Base-by-base conservation (phyloP, 2,888 invertebrate species). In the Xestia rhomboidea region DNA sequence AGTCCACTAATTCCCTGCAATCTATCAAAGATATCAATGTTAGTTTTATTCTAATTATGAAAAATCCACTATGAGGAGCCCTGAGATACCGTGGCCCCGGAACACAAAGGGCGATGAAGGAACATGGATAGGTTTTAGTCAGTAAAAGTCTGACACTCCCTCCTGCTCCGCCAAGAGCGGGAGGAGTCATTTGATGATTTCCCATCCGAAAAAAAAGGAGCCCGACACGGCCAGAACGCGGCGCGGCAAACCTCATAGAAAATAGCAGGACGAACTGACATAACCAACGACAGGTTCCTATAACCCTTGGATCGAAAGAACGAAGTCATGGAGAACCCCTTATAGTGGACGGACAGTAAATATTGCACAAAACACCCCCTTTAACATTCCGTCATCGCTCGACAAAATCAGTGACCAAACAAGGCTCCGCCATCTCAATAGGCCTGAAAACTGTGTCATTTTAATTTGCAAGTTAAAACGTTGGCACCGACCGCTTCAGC, bases 401-500 rank as follows among this genome's bases (percentile, higher is more conserved):
- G 1, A 11, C 0, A 21, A 68, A 64, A 51, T 18, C 34, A 2
- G 60, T 62, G 60, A 3, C 5, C 68, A 27, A 69, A 79, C 68
- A 73, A 15, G 30, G 7, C 4, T 34, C 11, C 30, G 2, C 51
- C 7, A n/a, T 62, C 60, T 60, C 70, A 66, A 68, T 69, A 67
- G 68, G 68, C 71, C 75, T 74, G 7, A 76, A 77, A 83, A 81
- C 64, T 77, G 77, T 77, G 77, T 76, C 79, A 72, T 86, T 87
- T 87, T 87, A 87, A 87, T 86, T 87, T 87, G 82, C 86, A 87
- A 87, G 86, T 82, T 77, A 86, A 81, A 86, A 57, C 64, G 77
- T 76, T 73, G 79, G 83, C 77, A 73, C 49, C 51, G 74, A 85
- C 34, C 73, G 69, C 66, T 62, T 68, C 41, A 64, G 51, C 49